Base-by-base conservation (phyloP, 2,888 invertebrate species). In the Hyposoter dolosus region DNA sequence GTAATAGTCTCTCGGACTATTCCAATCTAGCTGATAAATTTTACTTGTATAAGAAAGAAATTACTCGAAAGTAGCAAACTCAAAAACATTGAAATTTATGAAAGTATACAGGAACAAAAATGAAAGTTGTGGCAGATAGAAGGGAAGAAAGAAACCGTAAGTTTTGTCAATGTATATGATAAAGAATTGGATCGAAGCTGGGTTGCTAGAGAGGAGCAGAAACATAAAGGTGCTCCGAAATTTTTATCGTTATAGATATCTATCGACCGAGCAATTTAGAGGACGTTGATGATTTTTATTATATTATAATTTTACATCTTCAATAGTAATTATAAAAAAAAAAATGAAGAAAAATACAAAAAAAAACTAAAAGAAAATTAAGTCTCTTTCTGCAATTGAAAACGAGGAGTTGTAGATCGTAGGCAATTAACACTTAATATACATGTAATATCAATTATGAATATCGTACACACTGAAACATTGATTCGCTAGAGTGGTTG, bases 341-440 rank as follows among this genome's bases (percentile, higher is more conserved):
- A 71, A 76, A 72, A 65, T 47, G 50, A 19, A 79, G 71, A 15
- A 60, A 65, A 82, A 65, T 35, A 72, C 45, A 72, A 19, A 65
- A 75, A 77, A 69, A 68, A 76, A 76, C 5, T 0, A 10, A 35
- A 71, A 40, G 69, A 69, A 43, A 76, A 80, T 71, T 32, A 87
- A 69, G 75, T 83, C 76, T 86, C 84, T 83, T 87, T 83, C 66
- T 85, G 83, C 87, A 78, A 86, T 86, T 88, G 65, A 86, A 87
- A 86, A 83, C 76, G 85, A 85, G 86, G 85, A 78, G 75, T 75
- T 75, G 69, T 86, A 86, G 83, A 81, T 12, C 12, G 53, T 80
- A 83, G 80, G 32, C 35, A 81, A 83, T 86, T 80, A 80, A 74
- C 77, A 83, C 80, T 65, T 81, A 82, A 83, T 72, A 80, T 86